Percentiles rank a stretch among this genome's conserved stretches.
phyloP scores from a whole-genome alignment of 2,888 invertebrate genomes.

The Cephus rjabovi region DNA sequence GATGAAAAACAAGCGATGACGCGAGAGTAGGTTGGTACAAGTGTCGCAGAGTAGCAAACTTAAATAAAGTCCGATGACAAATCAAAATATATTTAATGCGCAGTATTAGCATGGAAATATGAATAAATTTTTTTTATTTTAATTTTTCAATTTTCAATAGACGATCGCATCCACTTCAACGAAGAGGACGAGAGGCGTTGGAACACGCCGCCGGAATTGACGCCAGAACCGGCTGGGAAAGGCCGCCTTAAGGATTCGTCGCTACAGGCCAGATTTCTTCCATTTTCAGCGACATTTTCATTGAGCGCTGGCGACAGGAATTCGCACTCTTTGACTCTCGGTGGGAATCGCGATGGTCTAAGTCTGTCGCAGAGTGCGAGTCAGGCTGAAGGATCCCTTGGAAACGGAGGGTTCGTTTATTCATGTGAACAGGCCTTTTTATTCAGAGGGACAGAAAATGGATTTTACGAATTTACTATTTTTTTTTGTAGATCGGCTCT shows the following conservation, averaged over 20 bases:
- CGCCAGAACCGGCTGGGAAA: constrained; percentile 31
- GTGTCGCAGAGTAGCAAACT: background rate
- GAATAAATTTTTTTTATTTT: background rate
- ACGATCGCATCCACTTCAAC: constrained; percentile 39
- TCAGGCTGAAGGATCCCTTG: constrained; percentile 36
- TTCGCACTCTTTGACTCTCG: constrained; percentile 56
- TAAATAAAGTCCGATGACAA: background rate
- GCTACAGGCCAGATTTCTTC: constrained; percentile 49
- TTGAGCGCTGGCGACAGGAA: constrained; percentile 48
- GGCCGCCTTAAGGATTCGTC: constrained; percentile 27
- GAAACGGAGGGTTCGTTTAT: constrained; percentile 38
- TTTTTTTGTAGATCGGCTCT: constrained; percentile 36
- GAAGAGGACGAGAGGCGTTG: constrained; percentile 45
- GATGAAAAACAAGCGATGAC: background rate
- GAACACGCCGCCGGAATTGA: constrained; percentile 50
- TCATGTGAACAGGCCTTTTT: background rate
- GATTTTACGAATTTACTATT: background rate
- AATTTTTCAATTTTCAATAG: constrained; percentile 24
- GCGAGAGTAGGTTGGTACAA: background rate
- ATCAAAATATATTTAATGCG: background rate
- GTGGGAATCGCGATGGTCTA: constrained; percentile 48
- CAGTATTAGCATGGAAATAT: background rate
- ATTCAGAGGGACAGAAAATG: background rate
- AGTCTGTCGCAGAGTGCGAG: constrained; percentile 55
- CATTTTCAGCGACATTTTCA: constrained; percentile 56